Percentiles rank a stretch among this genome's conserved stretches.
Evolutionary conservation across 2,113 vertebrate genomes (phyloP).

Genomic region (Martes martes): DNA sequence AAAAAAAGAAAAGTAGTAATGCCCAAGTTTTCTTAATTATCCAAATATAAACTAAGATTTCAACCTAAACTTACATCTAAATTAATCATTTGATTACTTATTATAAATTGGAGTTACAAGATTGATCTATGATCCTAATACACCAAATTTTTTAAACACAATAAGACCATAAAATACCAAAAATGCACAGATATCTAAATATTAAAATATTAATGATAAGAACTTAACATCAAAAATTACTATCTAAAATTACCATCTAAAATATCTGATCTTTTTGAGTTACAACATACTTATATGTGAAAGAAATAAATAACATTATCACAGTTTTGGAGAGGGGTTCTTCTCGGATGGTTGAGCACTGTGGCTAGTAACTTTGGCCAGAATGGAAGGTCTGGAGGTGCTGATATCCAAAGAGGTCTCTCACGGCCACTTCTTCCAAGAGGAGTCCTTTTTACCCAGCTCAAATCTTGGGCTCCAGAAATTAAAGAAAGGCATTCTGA

Average conservation of each 20-base stretch:
- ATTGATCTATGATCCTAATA: background rate
- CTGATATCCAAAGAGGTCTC: background rate
- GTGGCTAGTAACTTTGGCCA: background rate
- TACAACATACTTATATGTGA: background rate
- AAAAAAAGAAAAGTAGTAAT: background rate
- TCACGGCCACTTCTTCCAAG: background rate
- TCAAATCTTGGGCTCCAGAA: background rate
- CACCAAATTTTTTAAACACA: background rate
- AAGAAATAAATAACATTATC: background rate
- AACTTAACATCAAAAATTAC: background rate
- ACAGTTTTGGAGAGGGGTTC: background rate
- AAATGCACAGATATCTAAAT: background rate
- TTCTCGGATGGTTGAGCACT: background rate
- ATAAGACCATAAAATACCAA: background rate
- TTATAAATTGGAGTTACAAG: background rate
- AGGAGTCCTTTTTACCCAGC: background rate
- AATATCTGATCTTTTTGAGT: background rate
- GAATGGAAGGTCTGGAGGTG: background rate
- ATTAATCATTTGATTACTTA: background rate
- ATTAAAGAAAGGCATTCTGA: background rate
- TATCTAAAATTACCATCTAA: background rate
- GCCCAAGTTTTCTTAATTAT: background rate
- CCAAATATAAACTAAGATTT: slow-evolving; percentile 23
- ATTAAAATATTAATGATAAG: background rate
- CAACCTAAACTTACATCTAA: background rate